These are phyloP conservation scores for Tetanocera ferruginea DNA, from an alignment of 2,888 invertebrate genomes.

Conservation along the genomic window DNA sequence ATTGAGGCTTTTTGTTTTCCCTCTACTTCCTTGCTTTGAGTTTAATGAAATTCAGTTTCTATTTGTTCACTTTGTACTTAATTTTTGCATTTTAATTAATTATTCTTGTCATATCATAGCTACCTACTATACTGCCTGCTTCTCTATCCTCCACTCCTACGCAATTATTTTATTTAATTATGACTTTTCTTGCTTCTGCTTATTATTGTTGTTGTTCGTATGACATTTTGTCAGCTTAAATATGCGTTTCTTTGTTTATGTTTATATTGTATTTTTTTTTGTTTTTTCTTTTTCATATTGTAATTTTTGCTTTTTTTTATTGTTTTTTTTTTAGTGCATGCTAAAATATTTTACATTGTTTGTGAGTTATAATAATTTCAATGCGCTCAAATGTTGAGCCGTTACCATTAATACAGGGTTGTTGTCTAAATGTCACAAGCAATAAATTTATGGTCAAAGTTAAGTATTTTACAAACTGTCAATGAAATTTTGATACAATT, in stretches of 20 bases:
- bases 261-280: background rate
- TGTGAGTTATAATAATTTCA: background rate
- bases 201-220: background rate
- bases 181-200: background rate
- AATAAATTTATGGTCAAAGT: too few species aligned
- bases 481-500: too few species aligned
- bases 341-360: background rate
- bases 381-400: background rate
- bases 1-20: background rate
- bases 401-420: background rate
- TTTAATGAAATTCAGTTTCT: constrained; percentile 25
- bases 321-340: background rate
- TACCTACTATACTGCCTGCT: background rate
- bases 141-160: constrained; percentile 24
- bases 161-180: constrained; percentile 28
- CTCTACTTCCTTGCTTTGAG: background rate
- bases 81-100: constrained; percentile 28
- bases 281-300: background rate
- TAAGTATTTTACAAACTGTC: too few species aligned
- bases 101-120: constrained; percentile 28
- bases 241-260: constrained; percentile 14
- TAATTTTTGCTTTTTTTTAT: background rate
- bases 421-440: too few species aligned
- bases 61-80: constrained; percentile 6
- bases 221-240: background rate